Percentiles rank a stretch among this genome's conserved stretches.
Evolutionary conservation across 2,113 vertebrate species (phyloP).

Genomic region (Pituophis catenifer): DNA sequence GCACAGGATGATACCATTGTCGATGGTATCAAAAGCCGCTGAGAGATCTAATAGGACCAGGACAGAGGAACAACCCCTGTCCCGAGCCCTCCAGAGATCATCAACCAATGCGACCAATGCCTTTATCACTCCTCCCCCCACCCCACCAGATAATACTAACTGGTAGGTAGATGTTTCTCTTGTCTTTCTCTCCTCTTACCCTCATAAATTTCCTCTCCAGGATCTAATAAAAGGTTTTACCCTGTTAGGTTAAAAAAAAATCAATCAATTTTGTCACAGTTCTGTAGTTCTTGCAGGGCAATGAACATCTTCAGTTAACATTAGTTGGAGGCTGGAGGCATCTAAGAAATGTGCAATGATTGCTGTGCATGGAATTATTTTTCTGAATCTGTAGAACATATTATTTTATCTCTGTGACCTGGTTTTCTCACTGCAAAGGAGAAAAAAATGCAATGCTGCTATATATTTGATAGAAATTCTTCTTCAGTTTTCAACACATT

Average conservation of each 20-base stretch:
- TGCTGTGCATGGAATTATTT: background rate
- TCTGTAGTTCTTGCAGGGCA: background rate
- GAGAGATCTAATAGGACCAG: no score
- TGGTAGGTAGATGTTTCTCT: background rate
- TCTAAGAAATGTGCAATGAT: background rate
- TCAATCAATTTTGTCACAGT: background rate
- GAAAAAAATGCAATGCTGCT: background rate
- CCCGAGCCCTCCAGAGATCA: no score
- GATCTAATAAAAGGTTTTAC: background rate
- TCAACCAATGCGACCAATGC: no score
- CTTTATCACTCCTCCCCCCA: background rate
- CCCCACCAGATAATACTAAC: background rate
- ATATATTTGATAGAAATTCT: background rate
- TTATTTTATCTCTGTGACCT: background rate
- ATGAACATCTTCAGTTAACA: background rate
- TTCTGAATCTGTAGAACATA: background rate
- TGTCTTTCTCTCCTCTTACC: background rate
- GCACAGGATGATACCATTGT: no score
- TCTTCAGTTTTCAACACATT: background rate
- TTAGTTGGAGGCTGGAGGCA: background rate
- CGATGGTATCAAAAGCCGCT: no score
- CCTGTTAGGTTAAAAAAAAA: background rate
- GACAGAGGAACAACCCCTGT: no score
- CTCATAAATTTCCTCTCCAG: background rate
- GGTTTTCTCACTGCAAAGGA: background rate